These are phyloP conservation scores for Gobiocypris rarus DNA, from an alignment of 2,113 vertebrate species.

Conservation along the genomic window DNA sequence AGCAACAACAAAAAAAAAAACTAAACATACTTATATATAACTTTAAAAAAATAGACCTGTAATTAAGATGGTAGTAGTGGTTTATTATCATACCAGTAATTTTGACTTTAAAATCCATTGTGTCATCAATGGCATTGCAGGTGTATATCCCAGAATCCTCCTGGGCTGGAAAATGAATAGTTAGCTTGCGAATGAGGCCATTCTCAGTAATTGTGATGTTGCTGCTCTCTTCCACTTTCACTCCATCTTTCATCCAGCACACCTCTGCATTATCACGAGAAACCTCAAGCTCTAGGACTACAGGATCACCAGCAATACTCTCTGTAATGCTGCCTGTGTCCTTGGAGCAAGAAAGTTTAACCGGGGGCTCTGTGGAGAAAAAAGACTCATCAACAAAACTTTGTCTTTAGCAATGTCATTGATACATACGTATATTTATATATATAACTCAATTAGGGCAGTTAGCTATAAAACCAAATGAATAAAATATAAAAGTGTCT, in stretches of 20 bases:
- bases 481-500: no score
- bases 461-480: no score
- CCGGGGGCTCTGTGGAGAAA: conserved; percentile 67
- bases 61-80: not conserved
- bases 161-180: conserved; percentile 63
- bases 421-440: not conserved
- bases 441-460: no score
- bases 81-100: conserved; percentile 80
- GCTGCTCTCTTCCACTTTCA: conserved; percentile 65
- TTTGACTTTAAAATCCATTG: conserved; percentile 82
- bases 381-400: not conserved
- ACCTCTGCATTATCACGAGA: conserved; percentile 73
- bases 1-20: no score
- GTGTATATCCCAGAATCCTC: conserved; percentile 80
- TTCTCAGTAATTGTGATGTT: conserved; percentile 66
- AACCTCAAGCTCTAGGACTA: conserved; percentile 71
- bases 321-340: conserved; percentile 58
- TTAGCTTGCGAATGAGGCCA: conserved; percentile 68
- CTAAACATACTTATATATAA: no score
- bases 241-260: conserved; percentile 71
- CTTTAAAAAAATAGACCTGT: no score
- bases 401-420: not conserved
- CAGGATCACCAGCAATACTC: conserved; percentile 61
- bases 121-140: conserved; percentile 74
- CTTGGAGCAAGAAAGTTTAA: conserved; percentile 61